Conservation (phyloP, 1,140 invertebrate genomes). For the Cepaea nemoralis region DNA sequence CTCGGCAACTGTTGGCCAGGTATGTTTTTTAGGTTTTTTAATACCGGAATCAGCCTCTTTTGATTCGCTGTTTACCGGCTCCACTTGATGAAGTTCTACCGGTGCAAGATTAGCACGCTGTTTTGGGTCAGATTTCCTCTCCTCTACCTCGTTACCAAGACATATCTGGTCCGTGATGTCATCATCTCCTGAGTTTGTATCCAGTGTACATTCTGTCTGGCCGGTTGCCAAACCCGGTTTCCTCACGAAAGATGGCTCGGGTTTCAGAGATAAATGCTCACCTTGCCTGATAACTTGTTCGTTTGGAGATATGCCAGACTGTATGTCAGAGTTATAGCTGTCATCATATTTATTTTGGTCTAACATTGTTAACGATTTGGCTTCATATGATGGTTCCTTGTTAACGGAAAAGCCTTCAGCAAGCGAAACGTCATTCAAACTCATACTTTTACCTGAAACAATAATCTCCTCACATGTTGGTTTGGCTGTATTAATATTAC, state of each 20-base stretch:
- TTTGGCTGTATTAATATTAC: background rate
- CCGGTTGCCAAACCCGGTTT: background rate
- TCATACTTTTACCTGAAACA: background rate
- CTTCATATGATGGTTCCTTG: background rate
- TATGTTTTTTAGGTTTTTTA: conserved; percentile 13
- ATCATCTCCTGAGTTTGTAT: background rate
- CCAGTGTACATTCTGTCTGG: background rate
- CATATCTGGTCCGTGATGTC: background rate
- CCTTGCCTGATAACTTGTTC: background rate
- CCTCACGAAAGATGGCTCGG: background rate
- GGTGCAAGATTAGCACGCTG: background rate
- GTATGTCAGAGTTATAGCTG: background rate
- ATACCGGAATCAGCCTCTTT: background rate
- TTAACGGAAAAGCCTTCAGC: background rate
- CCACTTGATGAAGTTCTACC: no score
- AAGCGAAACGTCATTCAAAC: background rate
- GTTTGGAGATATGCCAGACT: background rate
- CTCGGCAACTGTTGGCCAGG: conserved; percentile 41
- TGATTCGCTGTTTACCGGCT: background rate
- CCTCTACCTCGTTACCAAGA: background rate
- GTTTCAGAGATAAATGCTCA: background rate
- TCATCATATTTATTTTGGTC: background rate
- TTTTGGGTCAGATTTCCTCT: background rate
- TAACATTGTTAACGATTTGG: background rate
- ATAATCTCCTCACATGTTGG: background rate